Percentiles rank a stretch among this genome's conserved stretches.
These are phyloP conservation scores for Hyles lineata DNA, from an alignment of 2,888 invertebrate genomes.

Conservation along the genomic window DNA sequence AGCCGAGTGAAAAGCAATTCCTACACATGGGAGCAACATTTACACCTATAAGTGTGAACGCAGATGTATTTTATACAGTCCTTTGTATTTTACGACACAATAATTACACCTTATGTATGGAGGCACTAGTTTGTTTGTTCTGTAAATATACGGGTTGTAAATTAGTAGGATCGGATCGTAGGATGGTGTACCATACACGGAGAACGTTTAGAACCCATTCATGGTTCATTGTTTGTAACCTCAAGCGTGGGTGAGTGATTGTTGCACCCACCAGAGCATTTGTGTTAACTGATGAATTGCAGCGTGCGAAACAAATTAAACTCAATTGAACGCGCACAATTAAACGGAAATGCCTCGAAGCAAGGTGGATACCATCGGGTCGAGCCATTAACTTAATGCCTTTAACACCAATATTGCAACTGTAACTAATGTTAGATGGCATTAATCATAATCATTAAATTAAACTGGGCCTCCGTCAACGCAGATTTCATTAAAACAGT, in stretches of 20 bases:
- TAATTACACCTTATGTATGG: not conserved
- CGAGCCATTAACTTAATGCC: conserved; percentile 11
- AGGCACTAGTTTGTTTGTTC: not conserved
- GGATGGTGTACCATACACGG: conserved; percentile 61
- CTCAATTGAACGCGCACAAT: conserved; percentile 64
- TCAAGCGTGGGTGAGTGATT: conserved; percentile 67
- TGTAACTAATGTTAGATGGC: conserved; percentile 15
- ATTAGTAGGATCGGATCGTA: conserved; percentile 59
- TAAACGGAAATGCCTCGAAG: conserved; percentile 55
- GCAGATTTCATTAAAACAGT: not conserved
- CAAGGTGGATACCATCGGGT: conserved; percentile 35
- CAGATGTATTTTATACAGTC: not conserved
- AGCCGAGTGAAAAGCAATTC: not conserved
- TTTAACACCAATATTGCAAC: conserved; percentile 18
- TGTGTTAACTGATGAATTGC: conserved; percentile 66
- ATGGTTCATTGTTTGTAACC: conserved; percentile 66
- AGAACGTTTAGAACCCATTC: conserved; percentile 60
- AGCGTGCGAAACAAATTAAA: conserved; percentile 69
- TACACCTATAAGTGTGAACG: not conserved
- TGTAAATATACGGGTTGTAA: conserved; percentile 45
- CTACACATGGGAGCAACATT: not conserved
- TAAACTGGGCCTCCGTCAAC: not conserved
- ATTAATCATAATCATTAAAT: conserved; percentile 21
- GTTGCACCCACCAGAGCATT: conserved; percentile 73
- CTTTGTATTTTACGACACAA: not conserved